Conservation (phyloP, 2,888 invertebrate genomes). For the Nomada lathburiana region DNA sequence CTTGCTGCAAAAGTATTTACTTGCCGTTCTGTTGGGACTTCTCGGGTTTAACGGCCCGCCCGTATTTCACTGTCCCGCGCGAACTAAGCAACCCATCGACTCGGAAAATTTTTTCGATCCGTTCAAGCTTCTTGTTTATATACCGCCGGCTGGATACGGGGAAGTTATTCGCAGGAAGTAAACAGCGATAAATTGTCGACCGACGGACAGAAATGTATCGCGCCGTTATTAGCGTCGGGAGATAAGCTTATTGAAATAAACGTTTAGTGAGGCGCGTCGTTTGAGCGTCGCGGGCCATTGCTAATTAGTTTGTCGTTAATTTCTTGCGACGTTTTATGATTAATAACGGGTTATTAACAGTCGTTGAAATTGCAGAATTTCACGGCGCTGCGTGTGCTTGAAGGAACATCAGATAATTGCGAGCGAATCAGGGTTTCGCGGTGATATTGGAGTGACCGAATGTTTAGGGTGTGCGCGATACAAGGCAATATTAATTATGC, state of each 20-base stretch:
- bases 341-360: too few relatives aligned
- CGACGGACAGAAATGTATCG: not conserved
- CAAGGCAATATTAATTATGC: not conserved
- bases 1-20: slow-evolving; percentile 20
- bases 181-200: slow-evolving; percentile 11
- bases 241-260: not conserved
- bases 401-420: not conserved
- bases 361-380: too few relatives aligned
- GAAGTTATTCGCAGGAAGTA: not conserved
- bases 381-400: not conserved
- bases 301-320: too few relatives aligned
- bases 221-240: not conserved
- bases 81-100: not conserved
- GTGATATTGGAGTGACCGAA: not conserved
- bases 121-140: not conserved
- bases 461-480: not conserved
- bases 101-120: slow-evolving; percentile 3
- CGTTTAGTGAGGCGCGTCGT: too few relatives aligned
- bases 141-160: not conserved
- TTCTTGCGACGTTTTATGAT: not conserved
- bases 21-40: not conserved
- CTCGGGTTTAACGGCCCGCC: not conserved
- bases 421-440: not conserved
- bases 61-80: slow-evolving; percentile 7
- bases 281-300: too few relatives aligned